Percentiles rank a stretch among this genome's conserved stretches.
Evolutionary conservation across 2,888 invertebrate species (phyloP).

Genomic region (Macrophya annulata): DNA sequence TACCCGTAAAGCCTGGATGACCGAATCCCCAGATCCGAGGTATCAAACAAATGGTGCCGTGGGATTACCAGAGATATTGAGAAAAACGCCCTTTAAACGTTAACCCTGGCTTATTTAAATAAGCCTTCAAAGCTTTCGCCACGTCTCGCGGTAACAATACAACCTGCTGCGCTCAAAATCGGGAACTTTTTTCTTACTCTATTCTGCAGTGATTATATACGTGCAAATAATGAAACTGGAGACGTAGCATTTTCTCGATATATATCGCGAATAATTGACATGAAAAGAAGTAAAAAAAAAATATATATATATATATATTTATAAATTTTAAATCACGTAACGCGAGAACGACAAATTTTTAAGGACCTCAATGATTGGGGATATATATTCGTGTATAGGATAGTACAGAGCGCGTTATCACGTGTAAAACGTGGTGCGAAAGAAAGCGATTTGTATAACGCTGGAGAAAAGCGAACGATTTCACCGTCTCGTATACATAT

Average conservation of each 20-base stretch:
- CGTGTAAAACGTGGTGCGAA: not conserved
- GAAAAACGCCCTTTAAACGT: slow-evolving; percentile 37
- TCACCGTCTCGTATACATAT: not conserved
- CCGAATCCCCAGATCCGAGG: slow-evolving; percentile 33
- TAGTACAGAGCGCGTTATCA: not conserved
- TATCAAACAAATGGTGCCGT: slow-evolving; percentile 43
- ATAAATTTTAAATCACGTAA: not conserved
- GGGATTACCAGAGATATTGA: slow-evolving; percentile 48
- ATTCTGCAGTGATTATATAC: not conserved
- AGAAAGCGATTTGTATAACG: not conserved
- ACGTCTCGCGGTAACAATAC: slow-evolving; percentile 4
- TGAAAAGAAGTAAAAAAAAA: not conserved
- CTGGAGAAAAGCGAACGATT: slow-evolving; percentile 6
- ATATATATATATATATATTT: too few relatives aligned
- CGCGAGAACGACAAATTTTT: not conserved
- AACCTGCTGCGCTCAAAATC: slow-evolving; percentile 22
- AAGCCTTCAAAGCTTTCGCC: slow-evolving; percentile 30
- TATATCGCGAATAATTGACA: too few relatives aligned
- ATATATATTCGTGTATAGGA: not conserved
- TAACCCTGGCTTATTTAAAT: slow-evolving; percentile 48
- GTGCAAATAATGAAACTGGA: not conserved
- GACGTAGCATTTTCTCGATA: not conserved
- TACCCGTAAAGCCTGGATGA: slow-evolving; percentile 21
- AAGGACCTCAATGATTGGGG: not conserved
- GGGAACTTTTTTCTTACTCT: not conserved